A percentile compares a stretch with the other conserved stretches of the same genome.
Evolutionary conservation across 2,113 vertebrate species (phyloP).

Genomic region (Athene noctua): DNA sequence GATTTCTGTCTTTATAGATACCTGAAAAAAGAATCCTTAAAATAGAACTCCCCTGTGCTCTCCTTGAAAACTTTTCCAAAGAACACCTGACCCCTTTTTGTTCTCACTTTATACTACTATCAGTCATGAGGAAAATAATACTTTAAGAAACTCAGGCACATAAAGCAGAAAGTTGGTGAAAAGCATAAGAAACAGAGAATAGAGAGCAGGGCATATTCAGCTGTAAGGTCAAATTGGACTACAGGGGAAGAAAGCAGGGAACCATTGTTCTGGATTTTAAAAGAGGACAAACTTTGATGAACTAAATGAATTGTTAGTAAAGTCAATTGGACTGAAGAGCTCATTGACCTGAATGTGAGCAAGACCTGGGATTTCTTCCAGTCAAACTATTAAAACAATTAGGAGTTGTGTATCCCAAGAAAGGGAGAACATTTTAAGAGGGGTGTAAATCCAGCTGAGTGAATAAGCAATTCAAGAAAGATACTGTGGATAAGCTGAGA

Average conservation of each 20-base stretch:
- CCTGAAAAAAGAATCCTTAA: conserved; percentile 12
- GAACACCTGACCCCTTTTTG: conserved; percentile 36
- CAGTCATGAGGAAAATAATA: conserved; percentile 18
- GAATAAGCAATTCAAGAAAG: background rate
- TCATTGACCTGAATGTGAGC: background rate
- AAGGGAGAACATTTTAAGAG: background rate
- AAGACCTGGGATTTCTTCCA: background rate
- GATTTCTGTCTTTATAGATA: background rate
- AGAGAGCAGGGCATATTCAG: background rate
- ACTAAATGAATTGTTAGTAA: background rate
- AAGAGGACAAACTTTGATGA: background rate
- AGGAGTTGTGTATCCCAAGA: background rate
- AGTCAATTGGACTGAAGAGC: background rate
- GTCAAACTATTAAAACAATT: background rate
- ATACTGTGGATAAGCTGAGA: background rate
- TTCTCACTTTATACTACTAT: conserved; percentile 18
- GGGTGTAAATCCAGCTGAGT: background rate
- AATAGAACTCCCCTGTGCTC: conserved; percentile 41
- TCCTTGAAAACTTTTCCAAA: conserved; percentile 57
- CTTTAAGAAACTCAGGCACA: conserved; percentile 10
- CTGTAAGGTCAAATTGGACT: conserved; percentile 1
- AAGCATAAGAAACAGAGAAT: background rate
- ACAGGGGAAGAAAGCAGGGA: background rate
- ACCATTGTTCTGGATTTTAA: background rate
- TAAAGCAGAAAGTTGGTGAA: background rate